These are phyloP conservation scores for Chaunax sp. DNA, from an alignment of 2,797 vertebrate genomes.

Conservation along the genomic window DNA sequence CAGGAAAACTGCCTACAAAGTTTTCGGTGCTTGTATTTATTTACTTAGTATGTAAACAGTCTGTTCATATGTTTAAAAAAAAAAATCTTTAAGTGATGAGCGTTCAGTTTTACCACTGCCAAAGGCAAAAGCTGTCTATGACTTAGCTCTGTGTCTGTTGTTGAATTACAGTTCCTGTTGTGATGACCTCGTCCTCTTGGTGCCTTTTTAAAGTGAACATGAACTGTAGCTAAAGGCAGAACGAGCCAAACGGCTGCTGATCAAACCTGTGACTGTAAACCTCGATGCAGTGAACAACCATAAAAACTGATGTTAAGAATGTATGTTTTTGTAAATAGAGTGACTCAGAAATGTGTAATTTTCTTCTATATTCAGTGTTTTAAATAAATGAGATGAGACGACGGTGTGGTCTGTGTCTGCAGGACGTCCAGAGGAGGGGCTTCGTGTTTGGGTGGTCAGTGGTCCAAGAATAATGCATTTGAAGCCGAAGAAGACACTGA, in stretches of 20 bases:
- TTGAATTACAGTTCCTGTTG: conserved; percentile 27
- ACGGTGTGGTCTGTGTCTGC: too few relatives aligned
- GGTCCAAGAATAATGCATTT: too few relatives aligned
- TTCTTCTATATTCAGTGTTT: too few relatives aligned
- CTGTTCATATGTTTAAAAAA: conserved; percentile 37
- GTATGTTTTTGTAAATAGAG: conserved; percentile 7
- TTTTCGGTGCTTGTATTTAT: conserved; percentile 74
- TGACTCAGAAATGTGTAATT: too few relatives aligned
- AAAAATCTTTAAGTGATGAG: conserved; percentile 15
- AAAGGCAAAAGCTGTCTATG: conserved; percentile 74
- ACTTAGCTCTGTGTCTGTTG: conserved; percentile 25
- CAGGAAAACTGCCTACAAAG: conserved; percentile 14
- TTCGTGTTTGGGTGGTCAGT: too few relatives aligned
- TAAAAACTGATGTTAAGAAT: conserved; percentile 50
- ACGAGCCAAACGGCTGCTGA: conserved; percentile 7
- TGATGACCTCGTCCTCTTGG: conserved; percentile 35
- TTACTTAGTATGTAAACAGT: conserved; percentile 48
- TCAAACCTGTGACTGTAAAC: conserved; percentile 50
- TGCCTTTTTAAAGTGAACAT: conserved; percentile 54
- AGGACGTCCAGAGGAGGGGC: too few relatives aligned
- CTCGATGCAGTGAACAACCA: conserved; percentile 43
- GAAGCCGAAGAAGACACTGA: too few relatives aligned
- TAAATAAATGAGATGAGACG: too few relatives aligned
- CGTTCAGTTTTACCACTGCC: conserved; percentile 56
- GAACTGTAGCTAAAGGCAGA: conserved; percentile 33